Evolutionary conservation across 2,113 vertebrate genomes (phyloP).

Genomic region (Chroicocephalus ridibundus): DNA sequence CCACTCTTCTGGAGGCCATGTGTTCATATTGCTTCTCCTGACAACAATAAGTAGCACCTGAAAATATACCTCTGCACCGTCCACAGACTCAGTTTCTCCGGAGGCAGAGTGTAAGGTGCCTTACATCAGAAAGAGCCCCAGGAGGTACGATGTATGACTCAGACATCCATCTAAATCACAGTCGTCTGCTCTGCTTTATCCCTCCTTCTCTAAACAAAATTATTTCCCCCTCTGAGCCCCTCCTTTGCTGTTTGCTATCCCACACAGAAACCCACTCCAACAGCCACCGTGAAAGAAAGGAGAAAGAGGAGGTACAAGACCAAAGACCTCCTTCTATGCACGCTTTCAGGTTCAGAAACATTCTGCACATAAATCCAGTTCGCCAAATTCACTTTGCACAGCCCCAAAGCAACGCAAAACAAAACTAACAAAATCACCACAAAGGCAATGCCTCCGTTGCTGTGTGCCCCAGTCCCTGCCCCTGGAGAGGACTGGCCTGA

Average conservation of each 20-base stretch:
- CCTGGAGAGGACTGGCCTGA: background rate
- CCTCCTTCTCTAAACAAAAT: background rate
- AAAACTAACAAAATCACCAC: background rate
- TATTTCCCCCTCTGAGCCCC: background rate
- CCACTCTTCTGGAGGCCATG: background rate
- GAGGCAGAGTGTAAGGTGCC: background rate
- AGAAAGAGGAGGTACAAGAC: background rate
- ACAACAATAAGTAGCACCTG: background rate
- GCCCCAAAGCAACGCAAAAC: background rate
- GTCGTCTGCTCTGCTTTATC: background rate
- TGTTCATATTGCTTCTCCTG: background rate
- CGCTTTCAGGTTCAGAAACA: background rate
- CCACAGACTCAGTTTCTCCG: background rate
- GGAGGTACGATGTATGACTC: background rate
- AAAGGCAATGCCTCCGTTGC: background rate
- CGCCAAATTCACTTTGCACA: background rate
- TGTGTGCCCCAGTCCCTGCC: too few species aligned
- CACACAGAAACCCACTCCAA: background rate
- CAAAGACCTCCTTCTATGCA: fast-evolving
- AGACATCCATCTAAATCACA: background rate
- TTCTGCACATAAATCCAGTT: background rate
- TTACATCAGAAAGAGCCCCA: background rate
- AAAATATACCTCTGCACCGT: background rate
- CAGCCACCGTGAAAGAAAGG: background rate
- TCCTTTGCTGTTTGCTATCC: background rate